phyloP scores from a whole-genome alignment of 1,140 invertebrate species.

The Phthorimaea operculella region DNA sequence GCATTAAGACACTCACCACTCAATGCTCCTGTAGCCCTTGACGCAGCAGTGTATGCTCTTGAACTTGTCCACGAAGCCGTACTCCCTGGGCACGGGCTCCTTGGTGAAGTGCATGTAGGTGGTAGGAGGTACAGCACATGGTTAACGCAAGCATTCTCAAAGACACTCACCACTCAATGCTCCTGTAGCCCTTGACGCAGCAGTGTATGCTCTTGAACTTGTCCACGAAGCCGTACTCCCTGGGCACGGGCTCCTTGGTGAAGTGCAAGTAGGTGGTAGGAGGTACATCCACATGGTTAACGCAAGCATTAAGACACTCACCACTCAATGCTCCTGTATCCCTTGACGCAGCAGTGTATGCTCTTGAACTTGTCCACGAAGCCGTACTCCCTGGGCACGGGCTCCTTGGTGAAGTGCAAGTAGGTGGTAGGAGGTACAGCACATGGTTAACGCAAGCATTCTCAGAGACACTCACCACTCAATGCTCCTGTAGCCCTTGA shows the following conservation, averaged over 20 bases:
- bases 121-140: no score
- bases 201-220: slow-evolving; percentile 81
- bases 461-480: slow-evolving; percentile 73
- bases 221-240: slow-evolving; percentile 74
- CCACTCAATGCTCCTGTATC: slow-evolving; percentile 83
- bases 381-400: slow-evolving; percentile 73
- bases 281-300: no score
- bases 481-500: slow-evolving; percentile 78
- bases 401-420: slow-evolving; percentile 79
- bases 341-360: slow-evolving; percentile 78
- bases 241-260: slow-evolving; percentile 74
- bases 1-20: slow-evolving; percentile 71
- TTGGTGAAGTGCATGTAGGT: slow-evolving; percentile 80
- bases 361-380: slow-evolving; percentile 77
- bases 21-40: slow-evolving; percentile 78
- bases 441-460: no score
- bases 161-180: slow-evolving; percentile 78
- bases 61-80: slow-evolving; percentile 74
- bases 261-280: no score
- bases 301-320: slow-evolving; percentile 64
- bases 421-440: no score
- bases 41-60: slow-evolving; percentile 82
- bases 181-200: slow-evolving; percentile 78
- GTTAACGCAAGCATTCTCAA: no score
- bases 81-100: slow-evolving; percentile 73